Conservation (phyloP, 2,797 vertebrate species). For the Hydrophis major region DNA sequence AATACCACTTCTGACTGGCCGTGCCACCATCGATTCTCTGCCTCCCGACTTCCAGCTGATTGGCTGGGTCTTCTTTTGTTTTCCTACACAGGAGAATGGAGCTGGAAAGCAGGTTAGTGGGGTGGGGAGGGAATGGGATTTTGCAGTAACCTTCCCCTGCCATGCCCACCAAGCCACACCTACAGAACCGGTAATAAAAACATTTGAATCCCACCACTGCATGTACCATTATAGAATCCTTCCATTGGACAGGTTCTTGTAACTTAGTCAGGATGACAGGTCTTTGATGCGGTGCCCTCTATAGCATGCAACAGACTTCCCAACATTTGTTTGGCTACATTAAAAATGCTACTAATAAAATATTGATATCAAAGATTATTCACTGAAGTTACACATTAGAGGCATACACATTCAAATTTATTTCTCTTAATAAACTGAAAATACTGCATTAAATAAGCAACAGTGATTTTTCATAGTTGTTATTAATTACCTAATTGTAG, state of each 20-base stretch:
- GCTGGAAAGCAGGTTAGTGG: no score
- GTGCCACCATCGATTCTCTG: no score
- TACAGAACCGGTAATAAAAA: no score
- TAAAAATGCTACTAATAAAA: not conserved
- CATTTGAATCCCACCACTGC: no score
- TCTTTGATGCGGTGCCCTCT: not conserved
- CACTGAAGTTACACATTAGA: not conserved
- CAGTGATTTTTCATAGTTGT: slow-evolving; percentile 33
- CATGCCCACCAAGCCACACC: no score
- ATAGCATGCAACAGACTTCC: not conserved
- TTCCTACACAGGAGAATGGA: no score
- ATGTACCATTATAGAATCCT: no score
- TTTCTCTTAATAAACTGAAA: slow-evolving; percentile 35
- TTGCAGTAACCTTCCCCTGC: no score
- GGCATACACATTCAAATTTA: slow-evolving; percentile 30
- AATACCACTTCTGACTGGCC: no score
- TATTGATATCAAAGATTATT: not conserved
- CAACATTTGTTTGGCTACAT: not conserved
- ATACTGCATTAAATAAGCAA: slow-evolving; percentile 42
- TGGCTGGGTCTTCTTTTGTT: no score
- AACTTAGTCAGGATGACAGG: not conserved
- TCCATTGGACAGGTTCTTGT: not conserved
- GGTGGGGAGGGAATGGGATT: no score
- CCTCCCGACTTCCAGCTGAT: no score
- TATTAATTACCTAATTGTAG: slow-evolving; percentile 50